A percentile compares a stretch with the other conserved stretches of the same genome.
Evolutionary conservation across 2,888 invertebrate genomes (phyloP).

Genomic region (Ommatoiulus sabulosus): DNA sequence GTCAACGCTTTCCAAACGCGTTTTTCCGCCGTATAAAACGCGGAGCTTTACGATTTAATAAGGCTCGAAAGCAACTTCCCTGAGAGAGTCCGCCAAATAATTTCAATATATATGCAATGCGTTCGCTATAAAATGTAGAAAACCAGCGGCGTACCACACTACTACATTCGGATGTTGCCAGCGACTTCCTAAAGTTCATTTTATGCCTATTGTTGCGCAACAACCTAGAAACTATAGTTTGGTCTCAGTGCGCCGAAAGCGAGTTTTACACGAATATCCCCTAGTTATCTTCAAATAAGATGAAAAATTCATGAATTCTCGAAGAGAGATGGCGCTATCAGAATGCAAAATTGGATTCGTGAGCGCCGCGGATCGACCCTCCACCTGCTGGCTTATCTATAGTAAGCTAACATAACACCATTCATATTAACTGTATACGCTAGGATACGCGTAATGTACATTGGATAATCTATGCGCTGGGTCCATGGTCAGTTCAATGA

Average conservation of each 20-base stretch:
- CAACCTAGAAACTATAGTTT: not conserved
- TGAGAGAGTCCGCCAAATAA: constrained; percentile 3
- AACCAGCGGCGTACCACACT: not conserved
- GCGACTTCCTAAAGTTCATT: not conserved
- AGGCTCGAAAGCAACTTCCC: not conserved
- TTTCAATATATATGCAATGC: constrained; percentile 27
- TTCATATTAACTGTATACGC: no score
- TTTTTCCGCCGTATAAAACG: not conserved
- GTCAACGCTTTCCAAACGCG: no score
- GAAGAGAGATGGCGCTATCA: not conserved
- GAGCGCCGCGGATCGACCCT: no score
- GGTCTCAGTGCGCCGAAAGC: not conserved
- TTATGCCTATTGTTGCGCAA: constrained; percentile 9
- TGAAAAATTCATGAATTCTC: not conserved
- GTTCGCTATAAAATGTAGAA: not conserved
- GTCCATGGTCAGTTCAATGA: no score
- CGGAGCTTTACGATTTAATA: not conserved
- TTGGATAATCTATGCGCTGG: no score
- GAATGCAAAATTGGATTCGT: no score
- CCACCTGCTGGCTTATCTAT: no score
- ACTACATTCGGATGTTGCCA: not conserved
- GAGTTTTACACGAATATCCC: not conserved
- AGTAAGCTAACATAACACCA: no score
- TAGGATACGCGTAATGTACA: no score
- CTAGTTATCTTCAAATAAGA: not conserved